Conservation (phyloP, 1,140 invertebrate genomes). For the Sinella curviseta region DNA sequence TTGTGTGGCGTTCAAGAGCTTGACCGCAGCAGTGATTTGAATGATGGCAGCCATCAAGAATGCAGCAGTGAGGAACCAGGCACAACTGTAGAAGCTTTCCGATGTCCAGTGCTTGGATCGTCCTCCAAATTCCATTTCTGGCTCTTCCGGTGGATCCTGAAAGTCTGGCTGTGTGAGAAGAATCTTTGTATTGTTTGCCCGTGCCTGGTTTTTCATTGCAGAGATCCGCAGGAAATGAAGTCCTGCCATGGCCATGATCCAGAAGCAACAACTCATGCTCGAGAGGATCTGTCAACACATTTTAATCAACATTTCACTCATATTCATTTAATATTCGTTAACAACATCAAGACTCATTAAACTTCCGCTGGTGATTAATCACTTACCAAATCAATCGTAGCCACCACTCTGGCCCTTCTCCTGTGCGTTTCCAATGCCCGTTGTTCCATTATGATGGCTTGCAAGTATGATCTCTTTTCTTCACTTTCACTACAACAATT, state of each 20-base stretch:
- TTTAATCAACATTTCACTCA: too few relatives aligned
- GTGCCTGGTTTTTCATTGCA: background rate
- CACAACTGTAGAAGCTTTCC: constrained; percentile 4
- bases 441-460: background rate
- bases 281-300: background rate
- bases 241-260: background rate
- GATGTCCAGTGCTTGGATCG: background rate
- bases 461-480: background rate
- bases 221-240: background rate
- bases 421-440: background rate
- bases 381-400: constrained; percentile 6
- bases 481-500: background rate
- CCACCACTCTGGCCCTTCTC: background rate
- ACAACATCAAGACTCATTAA: background rate
- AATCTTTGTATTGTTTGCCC: background rate
- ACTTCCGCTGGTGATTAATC: too few relatives aligned
- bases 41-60: constrained; percentile 17
- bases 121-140: background rate
- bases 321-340: too few relatives aligned
- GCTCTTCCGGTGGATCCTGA: background rate
- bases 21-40: constrained; percentile 31
- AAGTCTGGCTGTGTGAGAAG: background rate
- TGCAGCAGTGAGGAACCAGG: constrained; percentile 8
- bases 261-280: background rate
- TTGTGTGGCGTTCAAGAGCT: constrained; percentile 34